Conservation (phyloP, 2,888 invertebrate species). For the Dynastes maya region DNA sequence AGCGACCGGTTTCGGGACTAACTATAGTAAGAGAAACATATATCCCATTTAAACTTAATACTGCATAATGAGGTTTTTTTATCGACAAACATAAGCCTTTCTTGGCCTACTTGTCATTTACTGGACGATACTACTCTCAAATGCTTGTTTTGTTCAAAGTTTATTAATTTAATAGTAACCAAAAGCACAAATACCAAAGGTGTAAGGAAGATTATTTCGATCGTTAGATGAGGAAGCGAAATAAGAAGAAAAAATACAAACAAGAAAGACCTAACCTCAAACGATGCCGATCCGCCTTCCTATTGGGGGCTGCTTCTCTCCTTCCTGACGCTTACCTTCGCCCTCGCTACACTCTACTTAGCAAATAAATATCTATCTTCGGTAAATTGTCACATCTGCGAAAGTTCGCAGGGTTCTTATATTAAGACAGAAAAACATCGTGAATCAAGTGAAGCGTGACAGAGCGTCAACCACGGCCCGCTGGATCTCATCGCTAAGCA, state of each 20-base stretch:
- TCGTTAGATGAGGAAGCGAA: not conserved
- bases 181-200: not conserved
- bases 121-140: too few relatives aligned
- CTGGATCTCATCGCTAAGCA: conserved; percentile 40
- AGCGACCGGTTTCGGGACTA: too few relatives aligned
- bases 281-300: not conserved
- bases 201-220: not conserved
- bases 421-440: conserved; percentile 47
- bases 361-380: conserved; percentile 44
- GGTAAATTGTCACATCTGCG: conserved; percentile 43
- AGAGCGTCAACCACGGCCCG: conserved; percentile 42
- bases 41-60: too few relatives aligned
- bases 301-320: not conserved
- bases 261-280: not conserved
- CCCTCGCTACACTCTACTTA: not conserved
- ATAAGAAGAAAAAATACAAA: conserved; percentile 25
- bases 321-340: not conserved
- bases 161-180: too few relatives aligned
- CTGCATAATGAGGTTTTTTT: too few relatives aligned
- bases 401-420: conserved; percentile 45
- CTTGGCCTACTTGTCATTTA: too few relatives aligned
- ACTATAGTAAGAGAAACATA: too few relatives aligned
- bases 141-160: too few relatives aligned
- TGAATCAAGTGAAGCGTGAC: conserved; percentile 48
- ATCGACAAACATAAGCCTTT: too few relatives aligned